Evolutionary conservation across 2,113 vertebrate species (phyloP), one percentile per base, ranked within the genome.

Genomic region (Ailurus styani): DNA sequence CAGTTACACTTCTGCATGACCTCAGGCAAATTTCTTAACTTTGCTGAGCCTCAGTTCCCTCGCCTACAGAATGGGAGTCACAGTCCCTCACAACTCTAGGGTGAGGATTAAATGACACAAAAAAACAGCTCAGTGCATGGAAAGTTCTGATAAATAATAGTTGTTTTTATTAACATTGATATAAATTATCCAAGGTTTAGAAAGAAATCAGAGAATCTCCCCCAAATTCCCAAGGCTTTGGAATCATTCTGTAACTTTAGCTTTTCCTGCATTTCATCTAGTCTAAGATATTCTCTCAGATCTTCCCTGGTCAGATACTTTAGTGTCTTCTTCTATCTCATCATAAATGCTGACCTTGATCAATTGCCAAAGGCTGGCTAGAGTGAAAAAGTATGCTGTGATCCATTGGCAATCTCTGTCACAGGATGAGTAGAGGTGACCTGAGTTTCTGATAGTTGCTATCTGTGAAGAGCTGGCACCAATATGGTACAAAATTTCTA

Each of bases 401-500:
- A 57, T 31, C 82, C 34, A 79, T 11, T 40, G 66, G 57, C 34
- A 70, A 45, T 54, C 84, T 81, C 95, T 85, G 29, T 79, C 27
- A 37, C 6, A 1, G 79, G 31, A 60, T 60, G 57, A 60, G 57
- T 25, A 37, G 20, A 29, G 18, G 42, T 27, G 47, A 15, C 7
- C 14, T 23, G 11, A 7, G 29, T 25, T 5, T 42, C 78, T 93
- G 6, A 4, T 60, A 9, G 81, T 89, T 77, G 52, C 64, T 68
- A 4, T 40, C 34, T 21, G 18, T 31, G 31, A 64, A 83, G 5
- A 70, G 25, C 29, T n/a, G 21, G 37, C 0, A 55, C 25, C 62
- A 21, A 31, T 77, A 29, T 31, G 27, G 15, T 18, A 47, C 15
- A 13, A 77, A 47, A 77, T 52, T 91, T 88, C 64, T 72, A 45